Conservation (phyloP, 1,140 invertebrate genomes). For the Meloidogyne exigua region DNA sequence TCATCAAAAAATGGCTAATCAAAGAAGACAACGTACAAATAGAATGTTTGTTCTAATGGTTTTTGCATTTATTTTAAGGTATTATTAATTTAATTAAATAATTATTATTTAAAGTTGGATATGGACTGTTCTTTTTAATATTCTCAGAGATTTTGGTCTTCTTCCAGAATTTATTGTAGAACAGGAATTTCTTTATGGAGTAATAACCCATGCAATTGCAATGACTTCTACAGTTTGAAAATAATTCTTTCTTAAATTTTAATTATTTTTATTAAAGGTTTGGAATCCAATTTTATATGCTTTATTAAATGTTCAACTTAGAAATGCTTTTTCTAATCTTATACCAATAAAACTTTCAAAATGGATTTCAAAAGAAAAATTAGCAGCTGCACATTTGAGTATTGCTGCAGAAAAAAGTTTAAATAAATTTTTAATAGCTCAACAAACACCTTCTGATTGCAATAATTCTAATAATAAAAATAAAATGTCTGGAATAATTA, state of each 20-base stretch:
- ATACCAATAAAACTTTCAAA: constrained; percentile 49
- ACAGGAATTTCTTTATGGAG: constrained; percentile 65
- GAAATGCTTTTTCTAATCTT: constrained; percentile 53
- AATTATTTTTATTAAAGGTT: constrained; percentile 32
- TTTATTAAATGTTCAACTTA: constrained; percentile 65
- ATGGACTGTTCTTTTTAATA: constrained; percentile 68
- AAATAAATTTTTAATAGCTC: background rate
- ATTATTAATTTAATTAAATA: background rate
- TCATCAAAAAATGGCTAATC: constrained; percentile 55
- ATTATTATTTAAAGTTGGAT: constrained; percentile 67
- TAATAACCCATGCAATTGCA: constrained; percentile 67
- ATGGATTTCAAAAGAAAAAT: constrained; percentile 30
- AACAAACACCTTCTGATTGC: background rate
- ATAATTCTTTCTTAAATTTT: background rate
- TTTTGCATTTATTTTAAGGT: constrained; percentile 25
- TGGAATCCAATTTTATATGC: constrained; percentile 69
- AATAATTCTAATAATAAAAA: background rate
- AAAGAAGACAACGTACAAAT: constrained; percentile 60
- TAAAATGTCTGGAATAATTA: background rate
- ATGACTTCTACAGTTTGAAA: constrained; percentile 68
- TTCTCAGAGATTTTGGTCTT: constrained; percentile 66
- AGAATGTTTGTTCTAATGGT: constrained; percentile 62
- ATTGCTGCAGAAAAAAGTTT: background rate
- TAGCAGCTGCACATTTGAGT: background rate
- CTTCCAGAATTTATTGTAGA: constrained; percentile 55